These are phyloP conservation scores for Epinephelus lanceolatus DNA, from an alignment of 2,113 vertebrate genomes.

Conservation along the genomic window DNA sequence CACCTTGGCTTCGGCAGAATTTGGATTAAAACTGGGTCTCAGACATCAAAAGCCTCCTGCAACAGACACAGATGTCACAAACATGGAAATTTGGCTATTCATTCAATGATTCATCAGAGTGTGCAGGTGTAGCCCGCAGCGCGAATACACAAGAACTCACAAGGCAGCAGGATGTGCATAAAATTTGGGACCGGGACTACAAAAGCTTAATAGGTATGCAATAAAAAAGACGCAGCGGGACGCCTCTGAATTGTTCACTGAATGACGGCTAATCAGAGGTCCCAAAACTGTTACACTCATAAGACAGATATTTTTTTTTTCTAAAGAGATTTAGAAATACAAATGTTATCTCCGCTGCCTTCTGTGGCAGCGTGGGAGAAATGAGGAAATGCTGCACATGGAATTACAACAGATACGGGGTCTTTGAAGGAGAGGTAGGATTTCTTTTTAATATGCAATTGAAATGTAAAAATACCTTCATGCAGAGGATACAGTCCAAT, in stretches of 20 bases:
- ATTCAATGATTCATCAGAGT: slow-evolving; percentile 27
- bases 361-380: slow-evolving; percentile 24
- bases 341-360: slow-evolving; percentile 21
- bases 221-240: neutral
- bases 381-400: slow-evolving; percentile 19
- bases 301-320: neutral
- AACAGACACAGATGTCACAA: slow-evolving; percentile 53
- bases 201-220: slow-evolving; percentile 8
- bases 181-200: slow-evolving; percentile 6
- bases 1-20: slow-evolving; percentile 30
- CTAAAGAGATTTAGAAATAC: slow-evolving; percentile 14
- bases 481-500: neutral
- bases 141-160: slow-evolving; percentile 26
- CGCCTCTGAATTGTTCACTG: neutral
- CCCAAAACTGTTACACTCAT: neutral
- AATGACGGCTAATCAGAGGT: slow-evolving; percentile 38
- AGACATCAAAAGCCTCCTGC: slow-evolving; percentile 51
- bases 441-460: slow-evolving; percentile 15
- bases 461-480: slow-evolving; percentile 4
- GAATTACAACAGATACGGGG: slow-evolving; percentile 5
- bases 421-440: slow-evolving; percentile 12
- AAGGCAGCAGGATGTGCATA: slow-evolving; percentile 11
- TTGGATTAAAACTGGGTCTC: slow-evolving; percentile 21
- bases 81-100: slow-evolving; percentile 27
- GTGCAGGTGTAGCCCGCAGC: slow-evolving; percentile 28